These are phyloP conservation scores for Malacoraja senta DNA, from an alignment of 2,797 vertebrate genomes.

Conservation along the genomic window DNA sequence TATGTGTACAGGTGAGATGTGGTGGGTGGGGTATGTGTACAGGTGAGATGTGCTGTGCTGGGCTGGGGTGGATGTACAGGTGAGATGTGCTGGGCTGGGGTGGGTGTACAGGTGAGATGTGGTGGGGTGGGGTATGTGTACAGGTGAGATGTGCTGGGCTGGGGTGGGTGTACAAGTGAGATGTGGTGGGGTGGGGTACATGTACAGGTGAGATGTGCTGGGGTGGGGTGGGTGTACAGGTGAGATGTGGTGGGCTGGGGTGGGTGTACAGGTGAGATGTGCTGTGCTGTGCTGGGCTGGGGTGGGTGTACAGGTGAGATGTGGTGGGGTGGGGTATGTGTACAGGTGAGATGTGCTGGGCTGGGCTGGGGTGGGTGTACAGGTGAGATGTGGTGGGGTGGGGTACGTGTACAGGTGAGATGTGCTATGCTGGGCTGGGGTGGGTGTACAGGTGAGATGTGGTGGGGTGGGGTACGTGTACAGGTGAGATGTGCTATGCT, in stretches of 20 bases:
- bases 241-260: background rate
- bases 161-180: background rate
- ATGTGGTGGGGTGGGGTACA: too few relatives aligned
- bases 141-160: background rate
- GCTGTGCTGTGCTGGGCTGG: too few relatives aligned
- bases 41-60: too few relatives aligned
- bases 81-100: too few relatives aligned
- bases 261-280: fast-evolving
- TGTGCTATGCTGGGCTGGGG: too few relatives aligned
- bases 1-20: too few relatives aligned
- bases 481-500: background rate
- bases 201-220: too few relatives aligned
- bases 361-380: too few relatives aligned
- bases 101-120: too few relatives aligned
- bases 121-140: too few relatives aligned
- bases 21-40: too few relatives aligned
- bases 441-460: background rate
- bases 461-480: fast-evolving
- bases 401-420: background rate
- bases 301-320: background rate
- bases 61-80: too few relatives aligned
- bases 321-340: fast-evolving
- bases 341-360: background rate
- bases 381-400: background rate
- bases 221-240: background rate